Conservation (phyloP, 1,140 invertebrate genomes). For the Teleogryllus occipitalis region DNA sequence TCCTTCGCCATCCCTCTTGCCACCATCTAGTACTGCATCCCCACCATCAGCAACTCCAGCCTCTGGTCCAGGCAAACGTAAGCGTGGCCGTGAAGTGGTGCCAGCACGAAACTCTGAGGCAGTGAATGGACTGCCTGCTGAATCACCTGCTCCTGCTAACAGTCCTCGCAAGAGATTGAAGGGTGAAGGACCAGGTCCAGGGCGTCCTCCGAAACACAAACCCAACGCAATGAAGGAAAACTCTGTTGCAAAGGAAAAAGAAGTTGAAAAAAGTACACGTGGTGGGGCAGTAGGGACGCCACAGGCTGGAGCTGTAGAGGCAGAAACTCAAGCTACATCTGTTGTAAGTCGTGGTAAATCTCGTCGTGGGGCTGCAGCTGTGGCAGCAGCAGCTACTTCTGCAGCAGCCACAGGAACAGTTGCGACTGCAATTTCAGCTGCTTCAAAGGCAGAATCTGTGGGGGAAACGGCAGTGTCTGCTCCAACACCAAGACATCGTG, state of each 20-base stretch:
- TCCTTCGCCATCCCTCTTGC: too few species aligned
- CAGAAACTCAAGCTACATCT: background rate
- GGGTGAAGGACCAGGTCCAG: background rate
- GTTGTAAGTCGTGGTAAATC: too few species aligned
- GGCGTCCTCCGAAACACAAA: background rate
- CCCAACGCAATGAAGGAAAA: background rate
- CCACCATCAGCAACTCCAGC: too few species aligned
- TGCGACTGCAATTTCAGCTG: background rate
- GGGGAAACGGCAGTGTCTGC: background rate
- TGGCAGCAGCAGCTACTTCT: background rate
- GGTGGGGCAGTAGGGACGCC: background rate
- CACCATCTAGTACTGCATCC: too few species aligned
- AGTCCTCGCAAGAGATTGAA: background rate
- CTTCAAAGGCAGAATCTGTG: background rate
- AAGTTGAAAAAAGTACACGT: slow-evolving; percentile 14
- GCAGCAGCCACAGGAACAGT: background rate
- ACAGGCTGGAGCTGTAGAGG: background rate
- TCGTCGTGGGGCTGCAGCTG: too few species aligned
- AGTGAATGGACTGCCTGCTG: background rate
- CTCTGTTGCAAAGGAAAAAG: slow-evolving; percentile 13
- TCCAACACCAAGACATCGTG: background rate
- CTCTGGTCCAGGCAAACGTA: too few species aligned
- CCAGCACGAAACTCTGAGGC: too few species aligned
- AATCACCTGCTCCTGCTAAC: background rate
- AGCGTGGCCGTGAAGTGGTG: too few species aligned